Base-by-base conservation (phyloP, 2,113 vertebrate genomes). In the Malurus cyaneus region DNA sequence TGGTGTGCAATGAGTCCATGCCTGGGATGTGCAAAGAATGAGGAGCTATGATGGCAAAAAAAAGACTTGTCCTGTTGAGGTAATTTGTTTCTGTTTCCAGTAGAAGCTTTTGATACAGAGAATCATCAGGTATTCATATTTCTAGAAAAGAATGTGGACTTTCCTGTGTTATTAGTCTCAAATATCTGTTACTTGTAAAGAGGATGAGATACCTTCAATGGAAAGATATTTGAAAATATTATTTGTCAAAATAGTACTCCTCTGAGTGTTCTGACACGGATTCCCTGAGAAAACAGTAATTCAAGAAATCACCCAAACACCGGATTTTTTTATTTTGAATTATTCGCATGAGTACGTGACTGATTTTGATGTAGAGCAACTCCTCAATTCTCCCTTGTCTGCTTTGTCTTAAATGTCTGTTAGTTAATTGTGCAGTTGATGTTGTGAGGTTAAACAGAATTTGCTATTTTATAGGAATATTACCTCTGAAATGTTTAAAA, bases 221-320 rank as follows among this genome's bases (percentile, higher is more conserved):
- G 70, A 74, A 94, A 89, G 73, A 44, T 86, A 92, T 31, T 89
- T 95, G 64, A 94, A 94, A 94, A 95, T 92, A 88, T 59, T 91
- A 34, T 91, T 90, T 89, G 13, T 92, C 65, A 95, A 89, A 97
- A 95, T 42, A 91, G 16, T 76, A 50, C 41, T 69, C 59, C 66
- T 94, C 53, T 69, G 47, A 79, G 25, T 73, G 67, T 85, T 91
- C 86, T 79, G 69, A 86, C 57, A 34, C 42, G 34, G 46, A 20
- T 91, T 94, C 36, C 64, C 41, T 94, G 66, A 74, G 80, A 89
- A 78, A 79, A 78, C 26, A 85, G 11, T 44, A 49, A 64, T 52
- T 84, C 49, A 84, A 89, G 16, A 84, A 84, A 69, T 87, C 74
- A 85, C 57, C 15, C 42, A 76, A 79, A 89, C 62, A 41, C 8